Percentiles rank a stretch among this genome's conserved stretches.
phyloP scores from a whole-genome alignment of 2,888 invertebrate genomes.

The Volucella zonaria region DNA sequence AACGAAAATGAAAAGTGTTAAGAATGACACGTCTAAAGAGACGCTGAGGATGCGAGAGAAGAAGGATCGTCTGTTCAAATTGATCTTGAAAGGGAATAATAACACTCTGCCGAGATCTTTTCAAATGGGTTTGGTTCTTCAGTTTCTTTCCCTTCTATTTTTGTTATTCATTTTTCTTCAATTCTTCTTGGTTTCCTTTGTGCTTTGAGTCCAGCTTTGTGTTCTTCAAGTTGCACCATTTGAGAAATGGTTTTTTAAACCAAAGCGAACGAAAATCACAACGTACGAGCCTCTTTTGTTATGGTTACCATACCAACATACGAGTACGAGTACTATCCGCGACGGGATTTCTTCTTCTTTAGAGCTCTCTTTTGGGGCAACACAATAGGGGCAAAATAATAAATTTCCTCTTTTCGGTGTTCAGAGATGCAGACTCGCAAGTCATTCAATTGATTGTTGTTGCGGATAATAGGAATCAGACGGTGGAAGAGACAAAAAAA shows the following conservation, averaged over 20 bases:
- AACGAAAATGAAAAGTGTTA: slow-evolving; percentile 68
- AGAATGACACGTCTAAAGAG: slow-evolving; percentile 73
- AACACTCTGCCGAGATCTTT: slow-evolving; percentile 66
- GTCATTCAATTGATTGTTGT: slow-evolving; percentile 69
- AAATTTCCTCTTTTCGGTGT: slow-evolving; percentile 65
- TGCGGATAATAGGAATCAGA: slow-evolving; percentile 61
- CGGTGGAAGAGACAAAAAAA: neutral
- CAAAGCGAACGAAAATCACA: slow-evolving; percentile 18
- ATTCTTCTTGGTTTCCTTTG: slow-evolving; percentile 53
- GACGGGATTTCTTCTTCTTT: slow-evolving; percentile 21
- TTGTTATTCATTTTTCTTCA: slow-evolving; percentile 1
- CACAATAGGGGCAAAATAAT: slow-evolving; percentile 69
- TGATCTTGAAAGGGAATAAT: slow-evolving; percentile 73
- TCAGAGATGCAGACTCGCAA: slow-evolving; percentile 54
- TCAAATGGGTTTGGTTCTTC: slow-evolving; percentile 43
- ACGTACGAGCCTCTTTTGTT: slow-evolving; percentile 49
- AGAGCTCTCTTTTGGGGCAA: slow-evolving; percentile 10
- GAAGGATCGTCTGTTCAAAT: slow-evolving; percentile 73
- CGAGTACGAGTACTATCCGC: neutral
- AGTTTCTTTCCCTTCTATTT: neutral
- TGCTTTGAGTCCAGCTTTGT: slow-evolving; percentile 52
- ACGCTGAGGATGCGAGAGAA: slow-evolving; percentile 69
- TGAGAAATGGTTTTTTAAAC: slow-evolving; percentile 59
- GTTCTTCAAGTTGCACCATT: slow-evolving; percentile 60
- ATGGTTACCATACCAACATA: slow-evolving; percentile 6